A percentile compares a stretch with the other conserved stretches of the same genome.
These are phyloP conservation scores for Chrysodeixis includens DNA, from an alignment of 2,888 invertebrate genomes.

Conservation along the genomic window DNA sequence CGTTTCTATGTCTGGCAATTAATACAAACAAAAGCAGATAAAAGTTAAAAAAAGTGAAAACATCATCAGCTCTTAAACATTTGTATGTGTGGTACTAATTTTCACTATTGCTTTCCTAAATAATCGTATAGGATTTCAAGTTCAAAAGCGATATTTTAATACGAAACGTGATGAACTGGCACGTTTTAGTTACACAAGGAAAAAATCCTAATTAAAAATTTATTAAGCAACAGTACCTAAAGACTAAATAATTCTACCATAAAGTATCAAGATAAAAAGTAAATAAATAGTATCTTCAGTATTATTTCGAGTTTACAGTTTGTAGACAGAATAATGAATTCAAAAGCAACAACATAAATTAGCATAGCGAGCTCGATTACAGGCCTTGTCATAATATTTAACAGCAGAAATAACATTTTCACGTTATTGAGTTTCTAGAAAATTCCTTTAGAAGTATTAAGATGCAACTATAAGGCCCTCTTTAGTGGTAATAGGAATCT, in stretches of 20 bases:
- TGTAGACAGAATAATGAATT: constrained; percentile 1
- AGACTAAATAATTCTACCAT: not conserved
- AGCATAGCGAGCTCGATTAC: constrained; percentile 2
- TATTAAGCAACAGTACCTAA: not conserved
- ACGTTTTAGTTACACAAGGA: not conserved
- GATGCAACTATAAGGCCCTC: no score
- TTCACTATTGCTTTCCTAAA: no score
- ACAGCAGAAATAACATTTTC: not conserved
- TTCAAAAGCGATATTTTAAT: no score
- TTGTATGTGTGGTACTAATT: no score
- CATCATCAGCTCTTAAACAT: no score
- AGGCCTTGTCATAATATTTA: not conserved
- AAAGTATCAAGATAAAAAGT: not conserved
- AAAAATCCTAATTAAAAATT: not conserved
- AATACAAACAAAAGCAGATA: no score
- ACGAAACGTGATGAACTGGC: no score
- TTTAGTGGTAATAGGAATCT: no score
- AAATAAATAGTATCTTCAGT: not conserved
- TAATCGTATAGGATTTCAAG: no score
- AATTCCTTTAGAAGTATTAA: not conserved
- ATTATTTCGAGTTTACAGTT: not conserved
- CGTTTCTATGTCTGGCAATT: no score
- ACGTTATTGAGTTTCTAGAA: not conserved
- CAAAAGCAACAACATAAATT: not conserved
- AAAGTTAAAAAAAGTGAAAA: no score